Base-by-base conservation (phyloP, 2,888 invertebrate genomes). In the Drosophila putrida region DNA sequence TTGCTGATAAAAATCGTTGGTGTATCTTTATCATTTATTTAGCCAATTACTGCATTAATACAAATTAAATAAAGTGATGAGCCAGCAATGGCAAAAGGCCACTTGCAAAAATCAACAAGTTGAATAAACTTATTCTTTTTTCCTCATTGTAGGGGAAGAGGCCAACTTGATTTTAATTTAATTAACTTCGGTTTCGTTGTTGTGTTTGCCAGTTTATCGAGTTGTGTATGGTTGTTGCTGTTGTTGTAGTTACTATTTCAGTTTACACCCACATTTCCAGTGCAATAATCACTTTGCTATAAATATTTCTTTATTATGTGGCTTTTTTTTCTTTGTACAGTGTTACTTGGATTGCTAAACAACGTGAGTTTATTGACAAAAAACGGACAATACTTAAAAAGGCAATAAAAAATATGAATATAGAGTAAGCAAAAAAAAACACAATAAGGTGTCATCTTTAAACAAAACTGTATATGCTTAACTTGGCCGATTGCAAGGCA, bases 91-190 rank as follows among this genome's bases (percentile, higher is more conserved):
- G 9, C 39, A 60, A 47, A 47, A 75, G 55, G 38, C 65, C 71
- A 49, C 6, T 49, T 20, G 51, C 36, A 50, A 47, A 47, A 67
- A 53, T 20, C 53, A 61, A 44, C 36, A 47, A 51, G 88, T 78
- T 87, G 60, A 87, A 66, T 50, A 68, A 41, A 63, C 66, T 64
- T 50, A 38, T 8, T 35, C 4, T 44, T 43, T 46, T 9, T 9
- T 27, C 10, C 6, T 25, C 13, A n/a, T 0, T 25, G 39, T 25
- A 51, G 20, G 27, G 5, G 44, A 36, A 66, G 28, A 63, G 63
- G 60, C 43, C 71, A 82, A 62, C 57, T 61, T 58, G 59, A 62
- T 60, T 71, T 82, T 53, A 82, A 71, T 82, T 88, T 57, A 77
- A 79, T 82, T 79, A 70, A 72, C 57, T 71, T 75, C 36, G 35